Percentiles rank a stretch among this genome's conserved stretches.
phyloP scores from a whole-genome alignment of 2,113 vertebrate genomes.

The Paradoxurus hermaphroditus region DNA sequence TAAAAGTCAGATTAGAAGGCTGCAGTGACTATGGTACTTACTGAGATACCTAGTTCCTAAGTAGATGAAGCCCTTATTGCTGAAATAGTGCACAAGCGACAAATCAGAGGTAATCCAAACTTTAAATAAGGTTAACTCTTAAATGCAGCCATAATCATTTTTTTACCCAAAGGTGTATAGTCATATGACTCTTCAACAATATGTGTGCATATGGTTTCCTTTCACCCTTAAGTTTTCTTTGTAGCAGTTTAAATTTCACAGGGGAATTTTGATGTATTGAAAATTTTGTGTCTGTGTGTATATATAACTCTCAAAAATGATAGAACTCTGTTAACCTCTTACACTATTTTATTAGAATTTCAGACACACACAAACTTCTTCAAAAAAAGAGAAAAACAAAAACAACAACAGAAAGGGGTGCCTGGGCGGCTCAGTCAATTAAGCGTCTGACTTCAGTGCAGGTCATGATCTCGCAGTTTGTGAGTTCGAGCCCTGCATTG shows the following conservation, averaged over 20 bases:
- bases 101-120: not conserved
- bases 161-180: not conserved
- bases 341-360: not conserved
- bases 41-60: not conserved
- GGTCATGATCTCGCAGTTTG: too few species aligned
- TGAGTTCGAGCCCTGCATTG: too few species aligned
- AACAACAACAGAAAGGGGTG: too few species aligned
- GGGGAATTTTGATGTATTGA: not conserved
- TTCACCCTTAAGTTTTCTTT: not conserved
- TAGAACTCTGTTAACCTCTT: not conserved
- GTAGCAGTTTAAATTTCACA: constrained; percentile 33
- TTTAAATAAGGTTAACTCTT: not conserved
- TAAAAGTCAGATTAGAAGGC: not conserved
- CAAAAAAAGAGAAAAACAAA: too few species aligned
- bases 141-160: not conserved
- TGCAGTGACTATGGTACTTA: not conserved
- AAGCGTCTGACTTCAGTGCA: too few species aligned
- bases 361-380: not conserved
- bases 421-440: too few species aligned
- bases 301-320: not conserved
- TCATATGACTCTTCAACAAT: not conserved
- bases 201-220: constrained; percentile 30
- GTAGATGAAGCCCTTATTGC: not conserved
- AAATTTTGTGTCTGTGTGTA: not conserved
- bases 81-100: not conserved